Evolutionary conservation across 37 sponge, comb jelly and placozoan species (phyloP).

Genomic region (Lycopodina hypogea): DNA sequence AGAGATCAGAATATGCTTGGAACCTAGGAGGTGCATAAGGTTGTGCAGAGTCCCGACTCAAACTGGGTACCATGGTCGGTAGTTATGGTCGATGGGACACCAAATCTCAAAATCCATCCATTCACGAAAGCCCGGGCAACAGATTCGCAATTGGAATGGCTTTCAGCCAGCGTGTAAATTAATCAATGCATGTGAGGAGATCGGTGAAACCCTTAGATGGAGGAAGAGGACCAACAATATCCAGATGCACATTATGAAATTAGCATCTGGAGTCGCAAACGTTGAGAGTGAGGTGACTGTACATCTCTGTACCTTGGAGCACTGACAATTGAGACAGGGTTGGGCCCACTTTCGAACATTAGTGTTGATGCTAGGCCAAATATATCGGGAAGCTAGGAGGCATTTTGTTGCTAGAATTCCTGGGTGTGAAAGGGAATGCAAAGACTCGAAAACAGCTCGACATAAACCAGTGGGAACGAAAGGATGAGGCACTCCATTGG

Average conservation of each 20-base stretch:
- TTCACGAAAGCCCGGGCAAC: constrained; percentile 48
- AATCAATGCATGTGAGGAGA: constrained; percentile 52
- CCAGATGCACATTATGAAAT: constrained; percentile 52
- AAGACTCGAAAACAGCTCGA: constrained; percentile 16
- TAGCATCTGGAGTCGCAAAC: constrained; percentile 42
- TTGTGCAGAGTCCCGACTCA: constrained; percentile 36
- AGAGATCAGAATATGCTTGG: constrained; percentile 44
- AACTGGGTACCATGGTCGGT: constrained; percentile 67
- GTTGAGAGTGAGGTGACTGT: constrained; percentile 25
- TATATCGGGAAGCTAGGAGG: constrained; percentile 29
- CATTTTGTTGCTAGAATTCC: constrained; percentile 35
- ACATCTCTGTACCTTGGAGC: constrained; percentile 49
- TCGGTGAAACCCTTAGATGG: constrained; percentile 47
- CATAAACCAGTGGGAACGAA: constrained; percentile 38
- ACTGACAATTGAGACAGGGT: constrained; percentile 53
- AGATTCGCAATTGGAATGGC: constrained; percentile 41
- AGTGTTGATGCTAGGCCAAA: constrained; percentile 59
- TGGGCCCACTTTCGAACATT: constrained; percentile 48
- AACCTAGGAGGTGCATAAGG: constrained; percentile 43
- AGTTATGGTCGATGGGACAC: constrained; percentile 49
- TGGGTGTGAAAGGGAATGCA: not conserved
- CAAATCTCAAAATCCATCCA: constrained; percentile 60
- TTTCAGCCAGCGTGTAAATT: constrained; percentile 52
- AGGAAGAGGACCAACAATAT: constrained; percentile 67
- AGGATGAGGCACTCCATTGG: constrained; percentile 39